Conservation (phyloP, 2,797 vertebrate species). For the Channa striata region DNA sequence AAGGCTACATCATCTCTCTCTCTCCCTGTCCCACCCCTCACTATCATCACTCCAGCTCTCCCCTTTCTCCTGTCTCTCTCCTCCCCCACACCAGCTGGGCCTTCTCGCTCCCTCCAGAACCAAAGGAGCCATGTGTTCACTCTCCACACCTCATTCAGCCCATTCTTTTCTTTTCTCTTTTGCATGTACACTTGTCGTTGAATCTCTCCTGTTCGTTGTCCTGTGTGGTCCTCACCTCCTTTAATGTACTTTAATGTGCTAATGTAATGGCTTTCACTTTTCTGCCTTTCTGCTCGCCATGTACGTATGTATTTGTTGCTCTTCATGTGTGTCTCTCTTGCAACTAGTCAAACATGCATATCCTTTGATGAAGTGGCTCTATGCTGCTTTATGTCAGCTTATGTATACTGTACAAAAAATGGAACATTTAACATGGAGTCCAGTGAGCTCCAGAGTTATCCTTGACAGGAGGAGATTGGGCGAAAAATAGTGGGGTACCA, state of each 20-base stretch:
- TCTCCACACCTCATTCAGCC: conserved; percentile 53
- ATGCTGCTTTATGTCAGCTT: not conserved
- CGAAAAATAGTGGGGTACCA: conserved; percentile 16
- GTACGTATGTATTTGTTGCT: conserved; percentile 32
- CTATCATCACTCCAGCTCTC: conserved; percentile 23
- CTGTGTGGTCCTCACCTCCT: conserved; percentile 49
- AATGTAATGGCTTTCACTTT: conserved; percentile 43
- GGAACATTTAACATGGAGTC: conserved; percentile 2
- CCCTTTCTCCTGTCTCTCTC: conserved; percentile 33
- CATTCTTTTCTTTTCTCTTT: conserved; percentile 51
- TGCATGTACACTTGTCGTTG: conserved; percentile 17
- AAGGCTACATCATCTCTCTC: conserved; percentile 39
- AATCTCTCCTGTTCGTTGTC: not conserved
- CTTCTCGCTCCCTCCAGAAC: conserved; percentile 53
- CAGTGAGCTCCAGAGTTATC: not conserved
- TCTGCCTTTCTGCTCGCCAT: no score
- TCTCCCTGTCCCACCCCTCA: conserved; percentile 25
- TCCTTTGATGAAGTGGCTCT: conserved; percentile 11
- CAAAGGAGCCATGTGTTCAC: conserved; percentile 61
- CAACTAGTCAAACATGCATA: conserved; percentile 16
- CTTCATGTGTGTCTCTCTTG: conserved; percentile 2
- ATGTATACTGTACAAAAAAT: not conserved
- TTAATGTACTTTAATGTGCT: conserved; percentile 48
- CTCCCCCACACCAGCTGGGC: conserved; percentile 75
- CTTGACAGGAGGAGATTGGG: conserved; percentile 14